A percentile compares a stretch with the other conserved stretches of the same genome.
phyloP scores from a whole-genome alignment of 2,888 invertebrate genomes.

The Galeruca laticollis region DNA sequence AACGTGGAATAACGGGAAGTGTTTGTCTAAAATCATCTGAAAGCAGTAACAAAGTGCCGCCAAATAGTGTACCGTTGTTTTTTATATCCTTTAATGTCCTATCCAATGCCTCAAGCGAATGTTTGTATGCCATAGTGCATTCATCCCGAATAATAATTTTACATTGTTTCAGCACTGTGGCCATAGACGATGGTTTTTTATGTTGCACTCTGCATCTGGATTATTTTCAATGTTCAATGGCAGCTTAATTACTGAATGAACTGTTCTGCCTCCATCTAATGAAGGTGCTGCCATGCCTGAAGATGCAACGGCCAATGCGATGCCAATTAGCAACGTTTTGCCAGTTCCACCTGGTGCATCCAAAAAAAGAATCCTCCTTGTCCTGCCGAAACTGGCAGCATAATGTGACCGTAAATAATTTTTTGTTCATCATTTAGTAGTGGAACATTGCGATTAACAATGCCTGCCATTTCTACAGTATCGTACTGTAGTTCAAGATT shows the following conservation, averaged over 20 bases:
- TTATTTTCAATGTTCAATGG: constrained; percentile 7
- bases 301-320: constrained; percentile 21
- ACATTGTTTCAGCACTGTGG: not conserved
- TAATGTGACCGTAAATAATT: constrained; percentile 16
- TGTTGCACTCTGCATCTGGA: constrained; percentile 11
- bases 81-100: not conserved
- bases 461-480: constrained; percentile 31
- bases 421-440: not conserved
- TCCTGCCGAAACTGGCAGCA: constrained; percentile 23
- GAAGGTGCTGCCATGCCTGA: not conserved
- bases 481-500: constrained; percentile 17
- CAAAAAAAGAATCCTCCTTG: no score
- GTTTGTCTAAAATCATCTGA: not conserved
- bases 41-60: not conserved
- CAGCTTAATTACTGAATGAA: constrained; percentile 7
- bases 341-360: no score
- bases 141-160: constrained; percentile 14
- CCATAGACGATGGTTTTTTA: constrained; percentile 13
- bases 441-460: constrained; percentile 30
- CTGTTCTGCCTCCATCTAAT: not conserved
- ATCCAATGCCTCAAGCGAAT: not conserved
- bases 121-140: constrained; percentile 9
- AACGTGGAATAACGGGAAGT: not conserved
- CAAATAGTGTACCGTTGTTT: not conserved
- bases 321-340: constrained; percentile 1